Percentiles rank a stretch among this genome's conserved stretches.
phyloP scores from a whole-genome alignment of 2,797 vertebrate species.

The Cyclopterus lumpus region DNA sequence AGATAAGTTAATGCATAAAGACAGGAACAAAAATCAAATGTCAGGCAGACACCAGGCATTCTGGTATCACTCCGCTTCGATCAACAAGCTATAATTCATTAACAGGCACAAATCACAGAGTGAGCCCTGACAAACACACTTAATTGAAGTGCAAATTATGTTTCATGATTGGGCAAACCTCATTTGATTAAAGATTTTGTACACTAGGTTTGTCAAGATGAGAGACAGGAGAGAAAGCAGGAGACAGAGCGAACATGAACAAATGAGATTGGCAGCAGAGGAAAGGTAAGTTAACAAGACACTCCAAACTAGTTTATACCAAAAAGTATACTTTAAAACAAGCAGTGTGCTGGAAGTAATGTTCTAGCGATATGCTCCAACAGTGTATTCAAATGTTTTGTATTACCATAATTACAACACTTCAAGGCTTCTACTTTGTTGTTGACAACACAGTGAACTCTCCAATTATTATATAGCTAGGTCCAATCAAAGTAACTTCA shows the following conservation, averaged over 20 bases:
- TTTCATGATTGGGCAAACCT: constrained; percentile 14
- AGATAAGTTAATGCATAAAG: constrained; percentile 59
- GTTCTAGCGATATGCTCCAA: not conserved
- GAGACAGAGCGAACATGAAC: constrained; percentile 51
- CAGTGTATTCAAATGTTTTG: not conserved
- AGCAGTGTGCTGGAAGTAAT: not conserved
- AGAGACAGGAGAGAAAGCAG: constrained; percentile 55
- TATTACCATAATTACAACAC: not conserved
- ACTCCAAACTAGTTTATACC: constrained; percentile 15
- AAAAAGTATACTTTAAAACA: constrained; percentile 15
- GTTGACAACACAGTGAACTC: not conserved
- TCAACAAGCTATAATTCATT: constrained; percentile 53
- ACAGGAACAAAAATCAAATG: constrained; percentile 31
- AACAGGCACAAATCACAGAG: constrained; percentile 56
- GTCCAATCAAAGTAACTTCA: constrained; percentile 26
- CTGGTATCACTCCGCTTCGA: constrained; percentile 42
- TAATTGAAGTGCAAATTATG: constrained; percentile 34
- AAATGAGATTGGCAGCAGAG: constrained; percentile 46
- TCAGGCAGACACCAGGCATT: constrained; percentile 49
- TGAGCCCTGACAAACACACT: constrained; percentile 45
- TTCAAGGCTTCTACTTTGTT: not conserved
- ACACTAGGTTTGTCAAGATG: constrained; percentile 47
- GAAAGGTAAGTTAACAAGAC: constrained; percentile 41
- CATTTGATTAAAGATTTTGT: constrained; percentile 12
- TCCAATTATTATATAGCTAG: not conserved